Evolutionary conservation across 2,888 invertebrate species (phyloP).

Genomic region (Agonopterix arenella): DNA sequence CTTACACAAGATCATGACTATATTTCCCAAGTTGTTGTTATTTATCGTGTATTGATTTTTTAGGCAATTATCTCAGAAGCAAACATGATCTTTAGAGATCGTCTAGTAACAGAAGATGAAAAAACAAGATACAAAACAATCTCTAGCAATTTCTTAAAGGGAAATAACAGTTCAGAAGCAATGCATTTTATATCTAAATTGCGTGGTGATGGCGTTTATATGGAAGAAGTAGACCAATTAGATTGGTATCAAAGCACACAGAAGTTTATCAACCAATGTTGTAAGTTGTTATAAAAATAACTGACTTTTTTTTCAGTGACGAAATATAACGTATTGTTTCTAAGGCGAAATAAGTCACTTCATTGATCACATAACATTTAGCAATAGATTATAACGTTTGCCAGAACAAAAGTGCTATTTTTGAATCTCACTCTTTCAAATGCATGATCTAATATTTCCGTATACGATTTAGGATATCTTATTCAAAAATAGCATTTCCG

Average conservation of each 20-base stretch:
- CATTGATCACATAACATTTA: too few relatives aligned
- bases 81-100: conserved; percentile 84
- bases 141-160: conserved; percentile 62
- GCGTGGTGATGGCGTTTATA: conserved; percentile 47
- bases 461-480: too few relatives aligned
- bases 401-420: too few relatives aligned
- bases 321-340: too few relatives aligned
- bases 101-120: conserved; percentile 81
- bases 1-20: background rate
- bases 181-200: conserved; percentile 42
- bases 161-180: conserved; percentile 25
- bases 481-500: too few relatives aligned
- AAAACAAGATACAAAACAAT: conserved; percentile 80
- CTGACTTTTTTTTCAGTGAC: too few relatives aligned
- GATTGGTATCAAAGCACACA: conserved; percentile 81
- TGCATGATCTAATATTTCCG: too few relatives aligned
- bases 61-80: conserved; percentile 87
- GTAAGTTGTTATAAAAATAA: conserved; percentile 66
- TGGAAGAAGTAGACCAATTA: conserved; percentile 63
- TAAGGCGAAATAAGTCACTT: too few relatives aligned
- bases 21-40: background rate
- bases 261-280: conserved; percentile 79
- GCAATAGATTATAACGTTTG: too few relatives aligned
- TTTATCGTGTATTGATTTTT: conserved; percentile 5
- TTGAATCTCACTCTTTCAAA: too few relatives aligned